Base-by-base conservation (phyloP, 2,113 vertebrate species). In the Chrysemys picta region DNA sequence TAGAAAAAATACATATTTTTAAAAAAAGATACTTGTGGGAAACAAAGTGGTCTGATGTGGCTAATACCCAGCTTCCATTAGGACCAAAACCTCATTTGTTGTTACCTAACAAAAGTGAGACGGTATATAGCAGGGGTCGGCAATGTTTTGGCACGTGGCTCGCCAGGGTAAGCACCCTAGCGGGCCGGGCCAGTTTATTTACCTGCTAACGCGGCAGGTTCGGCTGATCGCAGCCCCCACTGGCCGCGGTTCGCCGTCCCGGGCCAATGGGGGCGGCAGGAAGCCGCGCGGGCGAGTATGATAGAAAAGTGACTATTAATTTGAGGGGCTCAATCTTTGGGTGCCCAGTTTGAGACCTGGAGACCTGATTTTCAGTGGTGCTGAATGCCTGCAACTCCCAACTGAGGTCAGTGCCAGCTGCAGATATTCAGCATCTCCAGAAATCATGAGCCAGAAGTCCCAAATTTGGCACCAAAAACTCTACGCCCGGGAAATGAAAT, bases 261-360 rank as follows among this genome's bases (percentile, higher is more conserved):
- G 45, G 45, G 45, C 45, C 45, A 45, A 45, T 45, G 45, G 45
- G 45, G 45, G 45, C 45, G 6, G 5, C 45, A 1, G 45, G 45
- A 45, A 45, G 45, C 45, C 5, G 45, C 6, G 45, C 2, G 45
- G 45, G 45, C 5, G 45, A 45, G 45, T 6, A 42, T 4, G 42
- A 42, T 42, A 42, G 42, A 42, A 52, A 83, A 85, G 57, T 0
- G 0, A 57, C 16, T 1, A 81, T 35, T 72, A 89, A 76, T 82
- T 81, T 91, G 90, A 81, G 49, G 85, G 76, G 42, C 42, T 94
- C 38, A 53, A 47, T 82, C 49, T 92, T 65, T 93, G 81, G 31
- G 79, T 92, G 84, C 50, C 45, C 53, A 65, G 9, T 35, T 92
- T 88, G 56, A 53, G 38, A 45, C 9, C 25, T 76, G 72, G 56